Evolutionary conservation across 2,113 vertebrate genomes (phyloP), one percentile per base, ranked within the genome.

Genomic region (Gnathonemus longibarbis): DNA sequence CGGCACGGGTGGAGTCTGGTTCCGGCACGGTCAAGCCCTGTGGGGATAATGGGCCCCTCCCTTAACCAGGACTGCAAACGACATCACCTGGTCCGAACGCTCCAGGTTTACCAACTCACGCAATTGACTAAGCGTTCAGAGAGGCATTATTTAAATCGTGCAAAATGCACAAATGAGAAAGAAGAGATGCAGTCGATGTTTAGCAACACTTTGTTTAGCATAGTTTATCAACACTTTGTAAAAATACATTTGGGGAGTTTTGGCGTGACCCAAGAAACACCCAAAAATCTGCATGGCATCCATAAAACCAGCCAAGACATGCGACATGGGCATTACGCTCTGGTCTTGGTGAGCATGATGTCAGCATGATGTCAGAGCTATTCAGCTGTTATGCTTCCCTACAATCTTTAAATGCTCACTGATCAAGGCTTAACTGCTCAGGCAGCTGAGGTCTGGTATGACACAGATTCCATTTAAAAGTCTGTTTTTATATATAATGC

Each of bases 1-100:
- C 98, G 0, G 94, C 95, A 6, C 98, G 96, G 0, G 94, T 94
- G 10, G 98, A 99, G 94, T 99, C 98, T 1, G 96, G 95, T 90
- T 96, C 95, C 6, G 97, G 96, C 91, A 97, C 95, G 0, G 95
- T 97, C 96, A 97, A 99, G 9, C 97, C 96, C 98, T 99, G 91
- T 0, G 50, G 0, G 39, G 80, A 45, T 21, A 84, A 46, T 2
- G 19, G 39, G 6, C 13, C 17, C 6, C 39, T 7, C 6, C 45
- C 17, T 84, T 48, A 84, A 21, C 1, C 42, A 11, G 7, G 19
- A 48, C 42, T 1, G 42, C 42, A n/a, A 15, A 83, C 17, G 17
- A 21, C 0, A 13, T 70, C 10, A 1, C 62, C 62, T 3, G 62
- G 62, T 70, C 62, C 10, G 3, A 70, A 70, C 17, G 5, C 5